A percentile compares a stretch with the other conserved stretches of the same genome.
phyloP scores from a whole-genome alignment of 2,797 vertebrate genomes.

The Lophius americanus region DNA sequence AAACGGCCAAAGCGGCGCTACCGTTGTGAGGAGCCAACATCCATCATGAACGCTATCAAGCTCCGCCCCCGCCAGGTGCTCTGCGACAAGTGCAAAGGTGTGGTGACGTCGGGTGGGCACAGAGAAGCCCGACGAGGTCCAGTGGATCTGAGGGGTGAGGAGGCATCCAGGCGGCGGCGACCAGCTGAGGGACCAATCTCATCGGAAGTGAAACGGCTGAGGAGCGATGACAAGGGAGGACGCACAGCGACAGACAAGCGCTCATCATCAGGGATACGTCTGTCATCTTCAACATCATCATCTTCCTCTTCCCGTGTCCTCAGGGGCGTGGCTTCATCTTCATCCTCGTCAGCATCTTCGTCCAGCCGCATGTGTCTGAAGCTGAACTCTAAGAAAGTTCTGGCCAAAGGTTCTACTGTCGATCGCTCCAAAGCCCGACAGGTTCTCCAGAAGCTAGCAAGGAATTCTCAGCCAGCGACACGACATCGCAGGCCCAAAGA shows the following conservation, averaged over 20 bases:
- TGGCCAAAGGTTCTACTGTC: conserved; percentile 86
- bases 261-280: conserved; percentile 82
- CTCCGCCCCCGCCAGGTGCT: conserved; percentile 96
- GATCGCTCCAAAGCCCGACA: conserved; percentile 90
- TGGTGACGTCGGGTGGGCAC: conserved; percentile 87
- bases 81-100: conserved; percentile 96
- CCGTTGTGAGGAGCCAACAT: conserved; percentile 96
- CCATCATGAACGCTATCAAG: conserved; percentile 97
- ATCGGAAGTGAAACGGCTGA: conserved; percentile 84
- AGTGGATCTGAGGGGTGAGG: conserved; percentile 87
- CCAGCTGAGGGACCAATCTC: conserved; percentile 70
- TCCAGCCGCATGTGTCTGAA: conserved; percentile 80
- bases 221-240: conserved; percentile 87
- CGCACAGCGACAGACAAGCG: conserved; percentile 76
- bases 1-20: conserved; percentile 95
- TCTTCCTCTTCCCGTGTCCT: conserved; percentile 66
- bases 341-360: conserved; percentile 66
- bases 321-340: conserved; percentile 62
- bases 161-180: conserved; percentile 84
- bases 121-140: conserved; percentile 88
- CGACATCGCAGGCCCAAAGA: conserved; percentile 33
- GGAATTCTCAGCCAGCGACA: conserved; percentile 66
- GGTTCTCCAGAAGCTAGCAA: conserved; percentile 92
- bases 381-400: conserved; percentile 91
- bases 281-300: conserved; percentile 70